These are phyloP conservation scores for Henicopernis longicauda DNA, from an alignment of 2,113 vertebrate genomes.

Conservation along the genomic window DNA sequence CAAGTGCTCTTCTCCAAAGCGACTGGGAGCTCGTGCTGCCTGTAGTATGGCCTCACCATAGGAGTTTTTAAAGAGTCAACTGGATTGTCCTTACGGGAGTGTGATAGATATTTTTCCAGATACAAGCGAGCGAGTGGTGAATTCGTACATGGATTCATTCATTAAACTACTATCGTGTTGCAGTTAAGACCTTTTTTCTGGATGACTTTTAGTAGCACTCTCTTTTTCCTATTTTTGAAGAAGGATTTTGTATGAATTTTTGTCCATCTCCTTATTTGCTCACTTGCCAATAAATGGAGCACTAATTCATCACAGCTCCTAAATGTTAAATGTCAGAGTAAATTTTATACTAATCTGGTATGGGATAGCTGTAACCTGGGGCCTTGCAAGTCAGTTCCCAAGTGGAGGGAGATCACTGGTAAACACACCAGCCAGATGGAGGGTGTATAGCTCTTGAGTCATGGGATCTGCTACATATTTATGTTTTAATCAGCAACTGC, in stretches of 20 bases:
- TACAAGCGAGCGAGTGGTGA: fast-evolving
- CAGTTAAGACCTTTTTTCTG: neutral
- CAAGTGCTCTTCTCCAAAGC: neutral
- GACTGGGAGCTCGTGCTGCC: neutral
- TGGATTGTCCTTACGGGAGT: neutral
- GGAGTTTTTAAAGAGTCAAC: neutral
- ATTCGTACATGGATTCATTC: neutral
- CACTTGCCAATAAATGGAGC: neutral
- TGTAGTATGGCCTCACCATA: neutral
- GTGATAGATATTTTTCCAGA: neutral
- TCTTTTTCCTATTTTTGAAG: neutral
- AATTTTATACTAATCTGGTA: neutral
- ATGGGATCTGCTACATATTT: neutral
- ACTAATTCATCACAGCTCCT: neutral
- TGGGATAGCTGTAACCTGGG: neutral
- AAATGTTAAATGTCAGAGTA: neutral
- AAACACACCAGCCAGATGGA: neutral
- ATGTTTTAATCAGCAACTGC: neutral
- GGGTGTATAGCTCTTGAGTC: neutral
- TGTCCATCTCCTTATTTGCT: neutral
- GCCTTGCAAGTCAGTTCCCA: neutral
- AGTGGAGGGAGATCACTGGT: neutral
- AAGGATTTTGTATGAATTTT: neutral
- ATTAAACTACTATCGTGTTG: neutral
- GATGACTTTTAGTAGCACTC: neutral